Conservation (phyloP, 2,113 vertebrate species). For the Salvelinus sp. region DNA sequence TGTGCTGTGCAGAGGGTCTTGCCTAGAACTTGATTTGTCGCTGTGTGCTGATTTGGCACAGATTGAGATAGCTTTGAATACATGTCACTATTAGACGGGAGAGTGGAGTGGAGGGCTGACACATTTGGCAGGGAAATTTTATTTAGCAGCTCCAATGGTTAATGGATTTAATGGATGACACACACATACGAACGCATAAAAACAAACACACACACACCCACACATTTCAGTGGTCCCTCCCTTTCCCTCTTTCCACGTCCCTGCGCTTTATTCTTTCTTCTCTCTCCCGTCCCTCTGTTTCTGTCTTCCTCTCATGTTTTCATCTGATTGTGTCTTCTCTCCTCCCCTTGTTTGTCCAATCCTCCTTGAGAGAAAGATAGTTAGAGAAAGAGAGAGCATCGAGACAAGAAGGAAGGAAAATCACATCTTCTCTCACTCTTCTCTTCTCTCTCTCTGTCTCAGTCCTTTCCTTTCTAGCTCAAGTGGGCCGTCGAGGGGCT, state of each 20-base stretch:
- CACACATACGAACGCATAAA: constrained; percentile 5
- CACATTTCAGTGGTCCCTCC: background rate
- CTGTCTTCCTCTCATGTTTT: background rate
- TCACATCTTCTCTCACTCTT: background rate
- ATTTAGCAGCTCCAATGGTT: too few relatives aligned
- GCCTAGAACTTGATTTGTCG: too few relatives aligned
- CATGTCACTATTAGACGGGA: too few relatives aligned
- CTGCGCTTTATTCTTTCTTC: background rate
- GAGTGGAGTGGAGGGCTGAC: too few relatives aligned
- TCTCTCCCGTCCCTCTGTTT: background rate
- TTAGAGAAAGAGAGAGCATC: background rate
- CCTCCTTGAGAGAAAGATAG: background rate
- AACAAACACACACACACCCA: background rate
- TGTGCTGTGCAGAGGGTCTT: too few relatives aligned
- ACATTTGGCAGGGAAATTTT: too few relatives aligned
- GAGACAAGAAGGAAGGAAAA: background rate
- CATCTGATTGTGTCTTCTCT: background rate
- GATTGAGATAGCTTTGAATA: too few relatives aligned
- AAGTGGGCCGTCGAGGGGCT: background rate
- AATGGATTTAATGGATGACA: constrained; percentile 8
- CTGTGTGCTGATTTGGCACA: too few relatives aligned
- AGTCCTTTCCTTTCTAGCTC: background rate
- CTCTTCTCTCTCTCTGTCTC: background rate
- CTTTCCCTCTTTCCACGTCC: background rate
- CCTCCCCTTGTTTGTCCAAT: background rate